Evolutionary conservation across 2,797 vertebrate species (phyloP).

Genomic region (Enteromius anoplus): DNA sequence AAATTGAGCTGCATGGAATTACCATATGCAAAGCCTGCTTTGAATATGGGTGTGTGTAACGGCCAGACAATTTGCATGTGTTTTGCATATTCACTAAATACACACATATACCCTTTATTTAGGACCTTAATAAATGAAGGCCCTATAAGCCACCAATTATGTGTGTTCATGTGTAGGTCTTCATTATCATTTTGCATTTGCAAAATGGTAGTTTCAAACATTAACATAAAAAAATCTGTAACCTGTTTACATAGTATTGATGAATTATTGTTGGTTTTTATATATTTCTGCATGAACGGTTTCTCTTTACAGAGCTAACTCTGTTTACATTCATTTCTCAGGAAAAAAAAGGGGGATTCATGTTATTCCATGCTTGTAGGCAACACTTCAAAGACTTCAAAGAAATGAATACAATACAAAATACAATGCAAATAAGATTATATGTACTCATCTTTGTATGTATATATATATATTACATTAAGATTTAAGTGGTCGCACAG

Average conservation of each 20-base stretch:
- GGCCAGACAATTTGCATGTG: neutral
- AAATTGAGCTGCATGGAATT: neutral
- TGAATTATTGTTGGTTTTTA: neutral
- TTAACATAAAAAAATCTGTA: neutral
- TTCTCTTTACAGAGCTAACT: neutral
- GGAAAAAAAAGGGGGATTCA: neutral
- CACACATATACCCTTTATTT: neutral
- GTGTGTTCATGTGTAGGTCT: neutral
- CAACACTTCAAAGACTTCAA: neutral
- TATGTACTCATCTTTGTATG: neutral
- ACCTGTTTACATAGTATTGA: neutral
- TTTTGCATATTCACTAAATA: slow-evolving; percentile 9
- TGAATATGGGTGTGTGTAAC: neutral
- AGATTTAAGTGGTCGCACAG: neutral
- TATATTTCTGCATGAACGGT: neutral
- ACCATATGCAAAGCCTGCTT: neutral
- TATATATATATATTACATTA: neutral
- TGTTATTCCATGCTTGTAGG: neutral
- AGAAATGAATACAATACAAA: neutral
- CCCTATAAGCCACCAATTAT: neutral
- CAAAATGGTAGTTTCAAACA: neutral
- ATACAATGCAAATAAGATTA: neutral
- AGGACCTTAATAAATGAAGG: neutral
- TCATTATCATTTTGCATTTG: neutral
- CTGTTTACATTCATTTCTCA: neutral